Evolutionary conservation across 1,140 invertebrate genomes (phyloP), one percentile per base, ranked within the genome.

Genomic region (Tetraneura akinire): DNA sequence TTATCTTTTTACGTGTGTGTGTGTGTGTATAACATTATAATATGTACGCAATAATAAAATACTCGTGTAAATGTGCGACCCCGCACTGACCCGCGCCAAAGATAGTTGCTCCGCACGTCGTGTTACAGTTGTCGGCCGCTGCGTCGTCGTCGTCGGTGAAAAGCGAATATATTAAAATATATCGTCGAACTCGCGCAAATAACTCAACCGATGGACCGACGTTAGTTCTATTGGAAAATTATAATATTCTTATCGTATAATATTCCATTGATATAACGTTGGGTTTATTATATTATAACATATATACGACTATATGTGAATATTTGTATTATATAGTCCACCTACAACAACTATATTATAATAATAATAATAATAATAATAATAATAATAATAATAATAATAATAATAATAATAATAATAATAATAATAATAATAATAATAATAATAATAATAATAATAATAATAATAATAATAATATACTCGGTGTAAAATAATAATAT

Each of bases 21-120:
- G 71, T 73, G 45, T 73, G 70, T 26, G n/a, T 45, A 23, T 45
- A 74, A 45, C 3, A 42, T 74, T 42, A n/a, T n/a, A n/a, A n/a
- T n/a, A 57, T 74, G 29, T 74, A 57, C 53, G 73, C 73, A 60
- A 76, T 60, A 76, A 60, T 76, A 47, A 76, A 76, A 60, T 42
- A 42, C 53, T 76, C 73, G 51, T 76, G 53, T 76, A 76, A 76
- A 76, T 45, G 55, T 10, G 73, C 55, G 73, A 76, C 73, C 73
- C 73, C 55, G 51, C 51, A 13, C 53, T 76, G 51, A 76, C 73
- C 73, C 73, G n/a, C 3, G 10, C 32, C 32, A 8, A 37, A 3
- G 32, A n/a, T n/a, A 37, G 32, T 37, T 37, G 53, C 37, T 32
- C 14, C 26, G 49, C 5, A 18, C 13, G 18, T 32, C 55, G 73